These are phyloP conservation scores for Amblyopsis rosae DNA, from an alignment of 2,113 vertebrate species.

Conservation along the genomic window DNA sequence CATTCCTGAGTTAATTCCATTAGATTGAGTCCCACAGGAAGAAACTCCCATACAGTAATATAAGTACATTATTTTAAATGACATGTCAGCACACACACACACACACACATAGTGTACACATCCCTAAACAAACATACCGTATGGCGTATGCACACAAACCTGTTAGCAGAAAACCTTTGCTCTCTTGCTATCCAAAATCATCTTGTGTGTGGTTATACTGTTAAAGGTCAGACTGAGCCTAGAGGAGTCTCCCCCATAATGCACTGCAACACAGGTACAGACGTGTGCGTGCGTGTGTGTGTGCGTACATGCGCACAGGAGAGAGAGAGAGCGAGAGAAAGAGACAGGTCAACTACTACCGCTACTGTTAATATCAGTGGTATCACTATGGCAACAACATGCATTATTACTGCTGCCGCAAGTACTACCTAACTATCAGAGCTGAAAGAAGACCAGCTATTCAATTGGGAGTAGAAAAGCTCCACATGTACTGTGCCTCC, in stretches of 20 bases:
- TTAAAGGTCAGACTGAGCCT: not conserved
- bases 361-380: too few relatives aligned
- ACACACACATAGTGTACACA: not conserved
- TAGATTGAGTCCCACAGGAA: slow-evolving; percentile 46
- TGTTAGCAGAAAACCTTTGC: not conserved
- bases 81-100: slow-evolving; percentile 6
- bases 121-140: not conserved
- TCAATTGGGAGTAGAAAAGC: too few relatives aligned
- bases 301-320: not conserved
- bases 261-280: not conserved
- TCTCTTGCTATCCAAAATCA: too few relatives aligned
- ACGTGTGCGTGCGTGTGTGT: not conserved
- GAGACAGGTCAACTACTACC: not conserved
- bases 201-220: not conserved
- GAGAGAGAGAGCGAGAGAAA: not conserved
- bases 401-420: too few relatives aligned
- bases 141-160: not conserved
- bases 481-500: not conserved
- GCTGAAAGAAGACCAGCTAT: too few relatives aligned
- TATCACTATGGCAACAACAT: too few relatives aligned
- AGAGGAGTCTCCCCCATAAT: not conserved
- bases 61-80: slow-evolving; percentile 28
- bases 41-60: slow-evolving; percentile 30
- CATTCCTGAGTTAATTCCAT: slow-evolving; percentile 40
- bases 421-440: too few relatives aligned